phyloP scores from a whole-genome alignment of 2,113 vertebrate species.

The Peromyscus californicus region DNA sequence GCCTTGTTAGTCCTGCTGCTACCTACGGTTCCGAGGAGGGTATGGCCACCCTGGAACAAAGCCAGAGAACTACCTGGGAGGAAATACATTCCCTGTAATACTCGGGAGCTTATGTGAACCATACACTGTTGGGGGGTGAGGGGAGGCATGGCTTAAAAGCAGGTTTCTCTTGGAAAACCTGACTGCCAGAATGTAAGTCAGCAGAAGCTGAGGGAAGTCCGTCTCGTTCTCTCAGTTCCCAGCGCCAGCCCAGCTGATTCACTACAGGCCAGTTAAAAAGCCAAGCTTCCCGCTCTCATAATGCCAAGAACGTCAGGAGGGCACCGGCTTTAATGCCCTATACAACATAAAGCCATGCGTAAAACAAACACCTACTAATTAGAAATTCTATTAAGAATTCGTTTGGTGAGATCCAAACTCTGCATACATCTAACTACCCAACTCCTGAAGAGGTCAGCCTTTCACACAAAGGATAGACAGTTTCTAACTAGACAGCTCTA shows the following conservation, averaged over 20 bases:
- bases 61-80: conserved; percentile 47
- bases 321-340: conserved; percentile 82
- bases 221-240: conserved; percentile 83
- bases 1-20: background rate
- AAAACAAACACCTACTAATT: conserved; percentile 86
- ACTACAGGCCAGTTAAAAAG: conserved; percentile 82
- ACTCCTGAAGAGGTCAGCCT: background rate
- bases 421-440: conserved; percentile 18
- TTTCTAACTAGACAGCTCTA: conserved; percentile 53
- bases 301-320: conserved; percentile 85
- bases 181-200: conserved; percentile 82
- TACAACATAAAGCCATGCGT: conserved; percentile 83
- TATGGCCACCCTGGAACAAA: background rate
- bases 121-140: background rate
- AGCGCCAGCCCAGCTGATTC: conserved; percentile 84
- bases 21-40: background rate
- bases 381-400: conserved; percentile 86
- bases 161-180: conserved; percentile 89
- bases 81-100: conserved; percentile 30
- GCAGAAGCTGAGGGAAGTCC: conserved; percentile 73
- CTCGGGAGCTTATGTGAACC: conserved; percentile 78
- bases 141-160: conserved; percentile 76
- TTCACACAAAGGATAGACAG: background rate
- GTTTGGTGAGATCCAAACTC: conserved; percentile 73
- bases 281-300: conserved; percentile 85